Evolutionary conservation across 2,113 vertebrate genomes (phyloP).

Genomic region (Hydropotes inermis): DNA sequence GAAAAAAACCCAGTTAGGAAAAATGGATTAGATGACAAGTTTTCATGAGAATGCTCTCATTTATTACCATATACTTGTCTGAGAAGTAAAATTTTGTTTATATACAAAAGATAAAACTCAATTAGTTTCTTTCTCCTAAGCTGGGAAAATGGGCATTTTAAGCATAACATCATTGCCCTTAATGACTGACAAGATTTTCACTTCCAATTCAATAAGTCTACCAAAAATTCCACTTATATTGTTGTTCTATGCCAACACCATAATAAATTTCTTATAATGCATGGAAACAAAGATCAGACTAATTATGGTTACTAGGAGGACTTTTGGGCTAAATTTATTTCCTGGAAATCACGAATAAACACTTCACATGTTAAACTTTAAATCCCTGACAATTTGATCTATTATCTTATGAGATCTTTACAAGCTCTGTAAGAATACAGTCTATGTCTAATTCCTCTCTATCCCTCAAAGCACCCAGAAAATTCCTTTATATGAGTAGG

Average conservation of each 20-base stretch:
- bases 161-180: neutral
- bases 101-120: neutral
- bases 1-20: neutral
- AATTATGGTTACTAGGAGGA: neutral
- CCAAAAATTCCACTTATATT: neutral
- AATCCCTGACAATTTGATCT: neutral
- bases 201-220: neutral
- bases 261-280: neutral
- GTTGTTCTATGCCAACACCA: neutral
- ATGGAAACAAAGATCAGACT: neutral
- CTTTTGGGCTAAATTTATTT: neutral
- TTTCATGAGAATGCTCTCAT: neutral
- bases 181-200: constrained; percentile 4
- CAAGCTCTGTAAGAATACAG: neutral
- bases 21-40: neutral
- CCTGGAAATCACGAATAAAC: constrained; percentile 10
- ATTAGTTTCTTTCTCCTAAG: neutral
- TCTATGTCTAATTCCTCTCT: constrained; percentile 21
- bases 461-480: neutral
- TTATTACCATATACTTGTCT: neutral
- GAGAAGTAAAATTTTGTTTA: neutral
- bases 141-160: neutral
- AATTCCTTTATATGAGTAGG: neutral
- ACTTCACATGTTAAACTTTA: neutral
- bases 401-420: neutral